These are phyloP conservation scores for Seira musarum DNA, from an alignment of 2,888 invertebrate species.

Conservation along the genomic window DNA sequence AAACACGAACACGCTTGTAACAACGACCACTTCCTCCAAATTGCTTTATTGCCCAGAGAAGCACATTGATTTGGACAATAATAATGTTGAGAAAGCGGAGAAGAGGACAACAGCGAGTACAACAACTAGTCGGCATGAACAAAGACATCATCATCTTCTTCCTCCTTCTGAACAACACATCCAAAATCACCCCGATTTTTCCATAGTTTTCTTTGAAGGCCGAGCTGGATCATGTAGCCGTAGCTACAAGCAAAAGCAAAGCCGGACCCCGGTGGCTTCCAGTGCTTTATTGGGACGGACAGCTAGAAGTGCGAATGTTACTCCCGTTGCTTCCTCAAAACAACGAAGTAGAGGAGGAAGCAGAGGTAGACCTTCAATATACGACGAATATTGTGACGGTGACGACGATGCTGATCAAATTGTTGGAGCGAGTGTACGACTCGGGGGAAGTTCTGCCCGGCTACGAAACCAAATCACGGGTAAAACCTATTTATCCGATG, in stretches of 20 bases:
- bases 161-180: slow-evolving; percentile 17
- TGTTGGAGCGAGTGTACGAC: slow-evolving; percentile 19
- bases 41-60: slow-evolving; percentile 59
- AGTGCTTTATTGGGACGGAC: slow-evolving; percentile 44
- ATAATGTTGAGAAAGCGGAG: slow-evolving; percentile 60
- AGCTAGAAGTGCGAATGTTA: slow-evolving; percentile 56
- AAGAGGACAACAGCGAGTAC: slow-evolving; percentile 34
- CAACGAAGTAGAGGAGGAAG: slow-evolving; percentile 33
- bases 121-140: slow-evolving; percentile 22
- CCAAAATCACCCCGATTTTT: slow-evolving; percentile 44
- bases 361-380: background rate
- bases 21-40: slow-evolving; percentile 32
- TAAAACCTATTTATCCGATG: slow-evolving; percentile 60
- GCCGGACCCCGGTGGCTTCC: slow-evolving; percentile 49
- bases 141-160: slow-evolving; percentile 16
- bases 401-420: slow-evolving; percentile 2
- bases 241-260: slow-evolving; percentile 54
- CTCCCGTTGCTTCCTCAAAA: slow-evolving; percentile 51
- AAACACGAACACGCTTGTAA: slow-evolving; percentile 67
- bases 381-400: background rate
- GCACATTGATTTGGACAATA: slow-evolving; percentile 58
- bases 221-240: slow-evolving; percentile 32
- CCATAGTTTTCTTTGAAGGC: slow-evolving; percentile 57
- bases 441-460: slow-evolving; percentile 11
- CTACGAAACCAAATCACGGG: slow-evolving; percentile 58